Conservation (phyloP, 2,888 invertebrate genomes). For the Drosophila anomalipes region DNA sequence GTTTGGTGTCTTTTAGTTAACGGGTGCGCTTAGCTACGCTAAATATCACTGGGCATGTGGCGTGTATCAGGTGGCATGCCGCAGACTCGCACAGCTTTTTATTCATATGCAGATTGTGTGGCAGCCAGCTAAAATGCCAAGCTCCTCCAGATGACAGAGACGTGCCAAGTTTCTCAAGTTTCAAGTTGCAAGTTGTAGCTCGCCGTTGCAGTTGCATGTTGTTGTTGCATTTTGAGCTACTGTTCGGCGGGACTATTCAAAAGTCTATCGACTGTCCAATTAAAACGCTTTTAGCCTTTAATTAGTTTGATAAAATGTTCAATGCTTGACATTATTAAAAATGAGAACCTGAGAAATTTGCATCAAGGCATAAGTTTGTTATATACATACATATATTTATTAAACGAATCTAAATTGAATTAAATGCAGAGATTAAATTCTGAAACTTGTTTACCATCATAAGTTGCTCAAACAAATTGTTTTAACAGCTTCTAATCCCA, state of each 20-base stretch:
- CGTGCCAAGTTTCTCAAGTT: constrained; percentile 43
- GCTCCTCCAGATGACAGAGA: constrained; percentile 36
- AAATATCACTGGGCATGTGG: constrained; percentile 54
- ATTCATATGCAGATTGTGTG: constrained; percentile 58
- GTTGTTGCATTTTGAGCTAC: constrained; percentile 36
- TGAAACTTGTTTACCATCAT: constrained; percentile 39
- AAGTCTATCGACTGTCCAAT: constrained; percentile 78
- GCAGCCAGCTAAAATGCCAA: constrained; percentile 50
- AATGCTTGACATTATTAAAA: constrained; percentile 47
- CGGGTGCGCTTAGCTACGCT: constrained; percentile 41
- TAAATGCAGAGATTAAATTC: not conserved
- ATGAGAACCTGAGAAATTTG: constrained; percentile 11
- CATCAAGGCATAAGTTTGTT: not conserved
- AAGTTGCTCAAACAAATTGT: constrained; percentile 33
- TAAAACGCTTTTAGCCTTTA: constrained; percentile 75
- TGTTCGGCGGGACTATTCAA: constrained; percentile 64
- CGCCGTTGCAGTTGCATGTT: constrained; percentile 5
- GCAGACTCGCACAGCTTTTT: constrained; percentile 41
- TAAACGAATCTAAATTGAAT: not conserved
- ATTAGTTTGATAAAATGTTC: constrained; percentile 68
- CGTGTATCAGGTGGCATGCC: constrained; percentile 39
- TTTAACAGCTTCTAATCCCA: constrained; percentile 28
- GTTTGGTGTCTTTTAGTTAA: constrained; percentile 60
- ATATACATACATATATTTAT: not conserved
- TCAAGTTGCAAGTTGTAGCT: constrained; percentile 17